Percentiles rank a stretch among this genome's conserved stretches.
Evolutionary conservation across 2,888 invertebrate genomes (phyloP).

Genomic region (Apotomis capreana): DNA sequence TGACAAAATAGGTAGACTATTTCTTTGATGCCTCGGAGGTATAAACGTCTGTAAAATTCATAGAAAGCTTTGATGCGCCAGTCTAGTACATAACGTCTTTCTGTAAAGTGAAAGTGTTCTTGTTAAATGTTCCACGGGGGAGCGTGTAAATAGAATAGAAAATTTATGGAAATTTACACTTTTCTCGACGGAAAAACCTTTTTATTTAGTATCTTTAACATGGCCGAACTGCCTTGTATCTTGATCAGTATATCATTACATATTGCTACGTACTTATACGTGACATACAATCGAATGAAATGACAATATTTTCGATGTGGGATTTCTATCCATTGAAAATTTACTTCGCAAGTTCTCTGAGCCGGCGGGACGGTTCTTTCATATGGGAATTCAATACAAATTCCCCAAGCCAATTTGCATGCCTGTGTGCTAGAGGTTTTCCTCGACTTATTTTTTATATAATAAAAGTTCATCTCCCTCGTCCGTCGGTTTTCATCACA

Average conservation of each 20-base stretch:
- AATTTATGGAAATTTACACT: conserved; percentile 34
- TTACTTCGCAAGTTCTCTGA: conserved; percentile 2
- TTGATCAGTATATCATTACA: too few relatives aligned
- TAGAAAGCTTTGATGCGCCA: conserved; percentile 65
- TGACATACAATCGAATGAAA: not conserved
- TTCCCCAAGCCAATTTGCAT: conserved; percentile 64
- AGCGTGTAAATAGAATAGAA: conserved; percentile 43
- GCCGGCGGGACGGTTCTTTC: conserved; percentile 44
- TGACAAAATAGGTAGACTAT: not conserved
- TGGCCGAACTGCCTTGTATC: too few relatives aligned
- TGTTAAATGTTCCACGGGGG: conserved; percentile 59
- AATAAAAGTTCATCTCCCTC: conserved; percentile 50
- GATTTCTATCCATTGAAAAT: conserved; percentile 19
- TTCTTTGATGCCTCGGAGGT: conserved; percentile 67
- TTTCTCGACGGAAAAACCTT: conserved; percentile 11
- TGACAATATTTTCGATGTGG: conserved; percentile 1
- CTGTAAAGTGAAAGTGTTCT: conserved; percentile 60
- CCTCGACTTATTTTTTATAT: conserved; percentile 55
- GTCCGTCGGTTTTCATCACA: conserved; percentile 41
- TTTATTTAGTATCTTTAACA: not conserved
- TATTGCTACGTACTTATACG: too few relatives aligned
- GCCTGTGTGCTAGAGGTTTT: conserved; percentile 48
- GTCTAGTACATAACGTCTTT: conserved; percentile 54
- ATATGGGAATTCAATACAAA: conserved; percentile 58
- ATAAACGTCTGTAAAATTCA: conserved; percentile 63